Percentiles rank a stretch among this genome's conserved stretches.
These are phyloP conservation scores for Polydrusus tereticollis DNA, from an alignment of 2,888 invertebrate species.

Conservation along the genomic window DNA sequence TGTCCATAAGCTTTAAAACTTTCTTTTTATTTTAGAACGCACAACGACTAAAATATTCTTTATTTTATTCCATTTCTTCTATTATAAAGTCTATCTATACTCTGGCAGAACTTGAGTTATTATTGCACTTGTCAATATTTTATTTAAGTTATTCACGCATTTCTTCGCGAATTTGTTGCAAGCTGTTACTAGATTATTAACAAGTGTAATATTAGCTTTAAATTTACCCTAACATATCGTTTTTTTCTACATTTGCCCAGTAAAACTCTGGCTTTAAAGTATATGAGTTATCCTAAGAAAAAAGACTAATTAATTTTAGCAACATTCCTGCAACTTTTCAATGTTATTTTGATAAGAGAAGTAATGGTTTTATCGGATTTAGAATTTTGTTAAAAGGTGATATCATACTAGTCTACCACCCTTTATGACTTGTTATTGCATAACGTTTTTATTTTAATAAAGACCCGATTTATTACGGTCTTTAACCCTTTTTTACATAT, in stretches of 20 bases:
- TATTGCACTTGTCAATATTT: too few species aligned
- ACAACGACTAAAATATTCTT: background rate
- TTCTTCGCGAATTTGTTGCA: too few species aligned
- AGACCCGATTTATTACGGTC: background rate
- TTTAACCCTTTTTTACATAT: too few species aligned
- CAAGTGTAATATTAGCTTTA: background rate
- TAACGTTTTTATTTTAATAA: background rate
- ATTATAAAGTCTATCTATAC: too few species aligned
- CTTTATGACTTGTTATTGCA: background rate
- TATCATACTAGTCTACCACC: conserved; percentile 42
- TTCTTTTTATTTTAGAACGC: background rate
- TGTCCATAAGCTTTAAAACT: background rate
- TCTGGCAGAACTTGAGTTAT: too few species aligned
- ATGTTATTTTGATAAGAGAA: conserved; percentile 26
- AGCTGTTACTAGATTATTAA: background rate
- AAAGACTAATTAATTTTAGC: conserved; percentile 30
- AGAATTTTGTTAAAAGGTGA: conserved; percentile 52
- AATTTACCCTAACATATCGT: background rate
- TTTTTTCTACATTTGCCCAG: conserved; percentile 7
- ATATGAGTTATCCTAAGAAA: background rate
- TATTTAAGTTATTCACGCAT: too few species aligned
- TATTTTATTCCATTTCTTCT: conserved; percentile 5
- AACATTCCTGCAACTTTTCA: conserved; percentile 37
- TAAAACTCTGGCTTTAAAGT: conserved; percentile 1
- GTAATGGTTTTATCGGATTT: conserved; percentile 25